Percentiles rank a stretch among this genome's conserved stretches.
phyloP scores from a whole-genome alignment of 2,888 invertebrate species.

The Dichetophora obliterata region DNA sequence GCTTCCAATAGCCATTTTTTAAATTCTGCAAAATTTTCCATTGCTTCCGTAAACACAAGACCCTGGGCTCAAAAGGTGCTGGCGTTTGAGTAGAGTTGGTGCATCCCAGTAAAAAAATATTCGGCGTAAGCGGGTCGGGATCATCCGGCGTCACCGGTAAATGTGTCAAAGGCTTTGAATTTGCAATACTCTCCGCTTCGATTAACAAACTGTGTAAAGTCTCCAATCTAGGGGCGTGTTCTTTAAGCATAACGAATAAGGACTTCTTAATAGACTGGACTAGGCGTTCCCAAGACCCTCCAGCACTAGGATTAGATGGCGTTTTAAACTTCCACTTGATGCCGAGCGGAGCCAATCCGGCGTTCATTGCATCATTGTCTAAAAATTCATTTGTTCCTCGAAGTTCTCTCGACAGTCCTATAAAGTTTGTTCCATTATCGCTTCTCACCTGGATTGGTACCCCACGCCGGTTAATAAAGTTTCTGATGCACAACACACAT shows the following conservation, averaged over 20 bases:
- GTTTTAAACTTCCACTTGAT: too few species aligned
- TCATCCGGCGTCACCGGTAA: not conserved
- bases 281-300: too few species aligned
- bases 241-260: not conserved
- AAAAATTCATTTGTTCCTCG: too few species aligned
- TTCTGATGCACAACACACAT: too few species aligned
- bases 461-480: too few species aligned
- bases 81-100: not conserved
- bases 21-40: not conserved
- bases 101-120: not conserved
- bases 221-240: not conserved
- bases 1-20: not conserved
- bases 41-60: not conserved
- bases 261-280: not conserved
- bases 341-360: too few species aligned
- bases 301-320: too few species aligned
- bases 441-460: too few species aligned
- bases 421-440: too few species aligned
- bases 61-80: not conserved
- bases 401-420: too few species aligned
- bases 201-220: not conserved
- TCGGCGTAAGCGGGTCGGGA: not conserved
- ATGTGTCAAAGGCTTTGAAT: not conserved
- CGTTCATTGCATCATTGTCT: too few species aligned
- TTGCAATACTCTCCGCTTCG: too few species aligned